phyloP scores from a whole-genome alignment of 2,888 invertebrate genomes.

The Cantharis rustica region DNA sequence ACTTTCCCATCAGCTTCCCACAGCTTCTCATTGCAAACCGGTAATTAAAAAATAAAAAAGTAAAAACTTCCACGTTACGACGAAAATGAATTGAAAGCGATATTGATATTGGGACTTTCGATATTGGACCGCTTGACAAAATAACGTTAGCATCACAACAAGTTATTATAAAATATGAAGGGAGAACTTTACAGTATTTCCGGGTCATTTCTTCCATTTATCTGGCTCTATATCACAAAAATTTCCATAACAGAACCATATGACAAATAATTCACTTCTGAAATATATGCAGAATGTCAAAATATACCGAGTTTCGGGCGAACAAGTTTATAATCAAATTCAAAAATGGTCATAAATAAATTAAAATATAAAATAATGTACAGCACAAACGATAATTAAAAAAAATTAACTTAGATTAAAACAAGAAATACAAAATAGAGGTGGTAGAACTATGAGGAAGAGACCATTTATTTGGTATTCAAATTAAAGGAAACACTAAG shows the following conservation, averaged over 20 bases:
- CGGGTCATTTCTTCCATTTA: conserved; percentile 31
- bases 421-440: no score
- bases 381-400: neutral
- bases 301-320: conserved; percentile 6
- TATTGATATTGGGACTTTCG: neutral
- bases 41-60: neutral
- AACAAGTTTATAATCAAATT: conserved; percentile 4
- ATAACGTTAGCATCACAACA: conserved; percentile 11
- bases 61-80: neutral
- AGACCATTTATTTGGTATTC: neutral
- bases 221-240: conserved; percentile 24
- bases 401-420: neutral
- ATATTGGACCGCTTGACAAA: neutral
- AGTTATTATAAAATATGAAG: conserved; percentile 19
- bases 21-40: neutral
- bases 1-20: neutral
- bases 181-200: conserved; percentile 27
- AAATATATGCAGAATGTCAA: conserved; percentile 12
- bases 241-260: conserved; percentile 28
- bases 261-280: conserved; percentile 27
- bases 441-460: no score
- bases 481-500: neutral
- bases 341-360: conserved; percentile 1
- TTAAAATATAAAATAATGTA: neutral
- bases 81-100: neutral